phyloP scores from a whole-genome alignment of 1,140 invertebrate species.

The Trichonephila clavata region DNA sequence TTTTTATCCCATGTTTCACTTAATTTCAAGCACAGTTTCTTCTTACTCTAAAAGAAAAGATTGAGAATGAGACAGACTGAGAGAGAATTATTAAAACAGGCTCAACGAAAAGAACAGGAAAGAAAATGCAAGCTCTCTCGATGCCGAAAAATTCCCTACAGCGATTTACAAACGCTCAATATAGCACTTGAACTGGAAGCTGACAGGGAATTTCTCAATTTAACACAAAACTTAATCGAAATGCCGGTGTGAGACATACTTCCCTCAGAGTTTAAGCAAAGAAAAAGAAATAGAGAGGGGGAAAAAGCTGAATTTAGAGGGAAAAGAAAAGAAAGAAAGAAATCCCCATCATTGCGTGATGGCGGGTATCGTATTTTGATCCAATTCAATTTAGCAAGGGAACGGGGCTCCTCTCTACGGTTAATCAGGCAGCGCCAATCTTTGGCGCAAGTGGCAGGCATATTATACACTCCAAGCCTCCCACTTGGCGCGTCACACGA shows the following conservation, averaged over 20 bases:
- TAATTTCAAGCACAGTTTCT: slow-evolving; percentile 3
- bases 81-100: slow-evolving; percentile 33
- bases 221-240: slow-evolving; percentile 76
- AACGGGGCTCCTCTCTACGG: slow-evolving; percentile 7
- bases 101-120: background rate
- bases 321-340: slow-evolving; percentile 16
- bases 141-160: background rate
- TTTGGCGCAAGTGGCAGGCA: slow-evolving; percentile 22
- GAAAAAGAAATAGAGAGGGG: background rate
- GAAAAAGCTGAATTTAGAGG: background rate
- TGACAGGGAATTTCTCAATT: slow-evolving; percentile 75
- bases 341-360: slow-evolving; percentile 60
- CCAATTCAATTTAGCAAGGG: slow-evolving; percentile 73
- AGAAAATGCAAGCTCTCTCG: background rate
- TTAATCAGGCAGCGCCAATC: slow-evolving; percentile 72
- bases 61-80: background rate
- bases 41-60: background rate
- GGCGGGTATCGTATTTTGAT: slow-evolving; percentile 74
- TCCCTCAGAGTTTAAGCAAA: slow-evolving; percentile 21
- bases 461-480: slow-evolving; percentile 52
- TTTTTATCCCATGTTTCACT: background rate
- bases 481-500: slow-evolving; percentile 35
- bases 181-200: slow-evolving; percentile 35
- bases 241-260: slow-evolving; percentile 44
- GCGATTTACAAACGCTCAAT: slow-evolving; percentile 62